Evolutionary conservation across 2,113 vertebrate genomes (phyloP).

Genomic region (Phalacrocorax carbo): DNA sequence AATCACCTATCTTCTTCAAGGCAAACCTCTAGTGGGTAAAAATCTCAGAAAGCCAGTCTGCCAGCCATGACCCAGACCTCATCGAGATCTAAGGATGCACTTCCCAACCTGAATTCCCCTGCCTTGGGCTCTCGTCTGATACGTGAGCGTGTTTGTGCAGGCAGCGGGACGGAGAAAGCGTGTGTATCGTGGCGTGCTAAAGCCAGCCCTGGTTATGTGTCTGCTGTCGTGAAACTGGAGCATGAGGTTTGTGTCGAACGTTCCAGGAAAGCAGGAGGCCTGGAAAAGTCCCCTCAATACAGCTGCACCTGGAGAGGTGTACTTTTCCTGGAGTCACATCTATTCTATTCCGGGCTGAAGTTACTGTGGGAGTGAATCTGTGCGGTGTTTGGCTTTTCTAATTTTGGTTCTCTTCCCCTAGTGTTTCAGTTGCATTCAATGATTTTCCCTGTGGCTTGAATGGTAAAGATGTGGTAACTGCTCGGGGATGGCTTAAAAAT

Average conservation of each 20-base stretch:
- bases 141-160: neutral
- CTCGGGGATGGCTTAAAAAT: neutral
- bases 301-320: neutral
- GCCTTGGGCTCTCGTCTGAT: neutral
- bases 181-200: neutral
- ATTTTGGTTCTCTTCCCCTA: neutral
- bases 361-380: neutral
- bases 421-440: constrained; percentile 6
- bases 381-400: neutral
- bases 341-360: constrained; percentile 5
- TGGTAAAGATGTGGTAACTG: constrained; percentile 42
- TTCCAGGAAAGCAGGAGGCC: neutral
- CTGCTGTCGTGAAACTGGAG: neutral
- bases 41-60: neutral
- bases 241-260: neutral
- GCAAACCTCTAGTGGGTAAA: neutral
- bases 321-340: neutral
- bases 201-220: neutral
- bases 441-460: constrained; percentile 41
- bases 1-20: neutral
- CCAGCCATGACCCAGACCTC: neutral
- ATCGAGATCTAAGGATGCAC: neutral
- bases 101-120: neutral
- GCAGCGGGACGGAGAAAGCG: neutral
- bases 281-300: neutral